A percentile compares a stretch with the other conserved stretches of the same genome.
phyloP scores from a whole-genome alignment of 2,888 invertebrate species.

The Pocota personata region DNA sequence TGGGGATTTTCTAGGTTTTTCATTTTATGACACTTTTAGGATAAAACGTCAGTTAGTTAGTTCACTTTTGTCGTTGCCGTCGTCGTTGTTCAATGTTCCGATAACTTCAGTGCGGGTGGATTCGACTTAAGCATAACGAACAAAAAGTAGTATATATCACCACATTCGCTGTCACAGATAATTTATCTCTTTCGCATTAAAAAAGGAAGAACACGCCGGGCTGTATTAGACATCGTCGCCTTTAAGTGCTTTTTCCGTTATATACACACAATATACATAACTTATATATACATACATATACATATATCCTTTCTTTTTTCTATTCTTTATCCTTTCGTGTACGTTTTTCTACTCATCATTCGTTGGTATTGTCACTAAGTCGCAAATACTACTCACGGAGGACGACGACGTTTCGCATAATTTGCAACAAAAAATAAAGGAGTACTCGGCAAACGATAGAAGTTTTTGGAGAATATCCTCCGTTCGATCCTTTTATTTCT shows the following conservation, averaged over 20 bases:
- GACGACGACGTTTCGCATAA: constrained; percentile 51
- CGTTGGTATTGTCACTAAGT: constrained; percentile 65
- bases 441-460: constrained; percentile 26
- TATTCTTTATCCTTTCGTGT: constrained; percentile 61
- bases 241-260: constrained; percentile 33
- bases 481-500: constrained; percentile 50
- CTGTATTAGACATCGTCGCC: constrained; percentile 44
- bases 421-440: constrained; percentile 34
- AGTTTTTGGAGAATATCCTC: constrained; percentile 29
- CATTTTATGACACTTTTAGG: constrained; percentile 63
- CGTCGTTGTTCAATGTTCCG: constrained; percentile 45
- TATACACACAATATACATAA: constrained; percentile 18
- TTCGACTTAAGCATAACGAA: constrained; percentile 24
- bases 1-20: constrained; percentile 27
- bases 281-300: constrained; percentile 7
- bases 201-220: constrained; percentile 33
- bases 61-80: constrained; percentile 65
- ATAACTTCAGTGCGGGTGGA: constrained; percentile 53
- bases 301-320: constrained; percentile 32
- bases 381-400: constrained; percentile 53
- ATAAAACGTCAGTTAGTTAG: constrained; percentile 69
- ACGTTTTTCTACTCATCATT: constrained; percentile 55
- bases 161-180: constrained; percentile 49
- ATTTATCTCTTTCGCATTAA: constrained; percentile 52
- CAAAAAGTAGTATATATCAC: constrained; percentile 30